A percentile compares a stretch with the other conserved stretches of the same genome.
Evolutionary conservation across 2,888 invertebrate genomes (phyloP).

Genomic region (Aporophyla nigra): DNA sequence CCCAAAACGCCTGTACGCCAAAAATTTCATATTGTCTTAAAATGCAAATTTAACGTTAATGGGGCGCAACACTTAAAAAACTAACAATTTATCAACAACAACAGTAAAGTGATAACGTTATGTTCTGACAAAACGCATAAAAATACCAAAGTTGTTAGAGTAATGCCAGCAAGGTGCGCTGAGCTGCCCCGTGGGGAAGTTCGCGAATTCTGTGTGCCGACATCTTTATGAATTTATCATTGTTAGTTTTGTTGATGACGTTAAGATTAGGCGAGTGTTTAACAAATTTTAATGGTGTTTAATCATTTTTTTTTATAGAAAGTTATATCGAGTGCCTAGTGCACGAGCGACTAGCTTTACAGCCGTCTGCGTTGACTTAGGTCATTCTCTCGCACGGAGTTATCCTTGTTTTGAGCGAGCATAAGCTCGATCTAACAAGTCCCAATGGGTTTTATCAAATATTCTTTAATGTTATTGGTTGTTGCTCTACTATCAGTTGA

Average conservation of each 20-base stretch:
- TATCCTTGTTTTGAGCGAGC: conserved; percentile 41
- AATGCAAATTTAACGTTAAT: conserved; percentile 82
- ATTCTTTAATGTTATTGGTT: conserved; percentile 6
- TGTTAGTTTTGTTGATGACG: conserved; percentile 51
- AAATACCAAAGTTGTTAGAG: conserved; percentile 54
- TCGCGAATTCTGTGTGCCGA: conserved; percentile 19
- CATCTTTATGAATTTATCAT: conserved; percentile 26
- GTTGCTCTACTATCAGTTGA: conserved; percentile 53
- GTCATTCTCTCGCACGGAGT: conserved; percentile 73
- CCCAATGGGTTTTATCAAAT: conserved; percentile 9
- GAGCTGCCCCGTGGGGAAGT: conserved; percentile 16
- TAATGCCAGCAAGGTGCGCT: conserved; percentile 23
- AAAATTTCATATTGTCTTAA: conserved; percentile 84
- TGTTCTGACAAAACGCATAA: conserved; percentile 60
- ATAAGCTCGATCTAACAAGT: conserved; percentile 30
- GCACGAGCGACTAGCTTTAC: conserved; percentile 43
- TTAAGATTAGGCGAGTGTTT: conserved; percentile 57
- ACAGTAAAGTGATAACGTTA: conserved; percentile 78
- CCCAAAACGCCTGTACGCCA: conserved; percentile 82
- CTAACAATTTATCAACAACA: conserved; percentile 85
- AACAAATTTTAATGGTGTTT: conserved; percentile 31
- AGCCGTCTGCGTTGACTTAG: conserved; percentile 31
- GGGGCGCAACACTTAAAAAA: conserved; percentile 87
- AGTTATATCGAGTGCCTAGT: conserved; percentile 48
- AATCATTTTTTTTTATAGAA: conserved; percentile 41